These are phyloP conservation scores for Tridacna gigas DNA, from an alignment of 2,888 invertebrate species.

Conservation along the genomic window DNA sequence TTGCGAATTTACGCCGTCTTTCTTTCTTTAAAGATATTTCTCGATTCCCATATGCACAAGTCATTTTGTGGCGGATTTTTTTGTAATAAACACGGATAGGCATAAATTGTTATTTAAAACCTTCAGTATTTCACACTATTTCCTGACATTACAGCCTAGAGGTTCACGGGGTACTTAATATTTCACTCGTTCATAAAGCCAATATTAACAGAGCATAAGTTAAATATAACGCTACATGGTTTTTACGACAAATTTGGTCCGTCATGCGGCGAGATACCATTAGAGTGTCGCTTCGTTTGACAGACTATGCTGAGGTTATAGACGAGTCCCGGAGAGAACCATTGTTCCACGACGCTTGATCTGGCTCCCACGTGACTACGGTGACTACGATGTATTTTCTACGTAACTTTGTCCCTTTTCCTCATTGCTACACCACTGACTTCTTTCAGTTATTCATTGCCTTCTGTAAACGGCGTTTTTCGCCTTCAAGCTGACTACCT, in stretches of 20 bases:
- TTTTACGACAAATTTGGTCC: conserved; percentile 20
- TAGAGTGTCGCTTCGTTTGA: conserved; percentile 21
- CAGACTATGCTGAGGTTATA: conserved; percentile 7
- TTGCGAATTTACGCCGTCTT: too few species aligned
- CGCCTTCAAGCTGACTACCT: too few species aligned
- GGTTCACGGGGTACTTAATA: neutral
- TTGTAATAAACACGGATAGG: too few species aligned
- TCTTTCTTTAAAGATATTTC: too few species aligned
- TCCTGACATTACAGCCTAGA: neutral
- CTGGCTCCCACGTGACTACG: conserved; percentile 16
- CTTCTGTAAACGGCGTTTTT: too few species aligned
- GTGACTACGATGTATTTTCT: neutral
- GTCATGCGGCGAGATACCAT: conserved; percentile 6
- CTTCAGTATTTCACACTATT: neutral
- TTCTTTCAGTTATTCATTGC: too few species aligned
- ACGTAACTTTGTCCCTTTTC: neutral
- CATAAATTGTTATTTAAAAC: too few species aligned
- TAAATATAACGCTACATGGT: conserved; percentile 21
- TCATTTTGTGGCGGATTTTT: too few species aligned
- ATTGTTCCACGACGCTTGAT: conserved; percentile 19
- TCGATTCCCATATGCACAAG: too few species aligned
- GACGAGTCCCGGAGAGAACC: conserved; percentile 1
- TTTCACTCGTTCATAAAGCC: neutral
- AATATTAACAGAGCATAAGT: conserved; percentile 17
- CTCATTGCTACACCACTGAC: too few species aligned